Evolutionary conservation across 1,140 invertebrate species (phyloP), one percentile per base, ranked within the genome.

Genomic region (Ctenoplectra terminalis): DNA sequence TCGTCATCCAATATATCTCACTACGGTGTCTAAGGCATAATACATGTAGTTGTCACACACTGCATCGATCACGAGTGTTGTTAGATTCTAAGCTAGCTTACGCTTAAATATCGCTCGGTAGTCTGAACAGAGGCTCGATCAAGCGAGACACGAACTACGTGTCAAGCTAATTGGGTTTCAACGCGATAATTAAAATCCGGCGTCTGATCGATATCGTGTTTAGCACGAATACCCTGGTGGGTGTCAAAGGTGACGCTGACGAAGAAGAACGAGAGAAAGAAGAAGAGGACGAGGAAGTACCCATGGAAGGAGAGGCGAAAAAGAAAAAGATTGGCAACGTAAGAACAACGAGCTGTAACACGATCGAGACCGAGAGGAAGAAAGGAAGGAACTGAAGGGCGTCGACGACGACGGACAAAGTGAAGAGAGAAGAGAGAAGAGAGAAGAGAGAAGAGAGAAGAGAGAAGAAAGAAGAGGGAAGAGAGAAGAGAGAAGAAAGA

Each of bases 351-450:
- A 81, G 60, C 23, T 29, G 23, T 3, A 20, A 26, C 11, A 50
- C 29, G 26, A 17, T 5, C 20, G 61, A 40, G 40, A 15, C 7
- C 46, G 20, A 23, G 40, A 26, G n/a, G 63, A 63, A 81, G 50
- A 40, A 37, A 87, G 34, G 34, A 29, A 58, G 48, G 26, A 15
- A 74, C 40, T 5, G 40, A 83, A 64, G 67, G 86, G 29, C 31
- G 87, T 80, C 48, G 58, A 31, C 34, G 43, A 61, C 64, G 37
- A 31, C 23, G 31, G 61, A 11, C 81, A 63, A 66, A 73, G 64
- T 87, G 91, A 93, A 92, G 91, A 91, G 83, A 90, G 90, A 92
- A 92, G 90, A 91, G n/a, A n/a, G n/a, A n/a, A n/a, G n/a, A n/a
- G n/a, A n/a, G n/a, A n/a, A n/a, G n/a, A n/a, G n/a, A n/a, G n/a